Conservation (phyloP, 2,797 vertebrate species). For the Tamandua tetradactyla region DNA sequence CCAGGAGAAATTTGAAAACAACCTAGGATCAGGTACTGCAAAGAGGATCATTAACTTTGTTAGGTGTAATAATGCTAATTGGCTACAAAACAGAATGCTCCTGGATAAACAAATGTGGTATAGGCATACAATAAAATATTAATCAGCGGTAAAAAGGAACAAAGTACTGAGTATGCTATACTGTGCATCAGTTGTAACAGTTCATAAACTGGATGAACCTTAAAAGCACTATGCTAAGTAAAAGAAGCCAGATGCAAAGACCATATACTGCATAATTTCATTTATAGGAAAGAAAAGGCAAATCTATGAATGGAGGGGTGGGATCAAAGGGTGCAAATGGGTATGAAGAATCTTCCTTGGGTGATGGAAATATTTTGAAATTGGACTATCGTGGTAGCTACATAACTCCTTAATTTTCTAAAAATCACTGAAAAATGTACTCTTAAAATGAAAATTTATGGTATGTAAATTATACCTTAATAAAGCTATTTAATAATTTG, state of each 20-base stretch:
- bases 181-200: background rate
- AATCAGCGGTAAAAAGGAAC: background rate
- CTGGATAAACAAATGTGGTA: background rate
- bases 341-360: background rate
- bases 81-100: background rate
- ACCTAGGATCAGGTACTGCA: background rate
- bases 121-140: background rate
- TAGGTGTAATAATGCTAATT: background rate
- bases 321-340: background rate
- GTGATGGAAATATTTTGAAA: background rate
- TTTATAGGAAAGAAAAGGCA: background rate
- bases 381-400: background rate
- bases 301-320: background rate
- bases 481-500: background rate
- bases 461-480: background rate
- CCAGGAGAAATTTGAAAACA: background rate
- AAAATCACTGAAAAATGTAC: background rate
- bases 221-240: background rate
- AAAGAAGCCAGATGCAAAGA: background rate
- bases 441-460: background rate
- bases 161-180: background rate
- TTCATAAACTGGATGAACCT: background rate
- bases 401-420: background rate
- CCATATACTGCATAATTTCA: background rate
- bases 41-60: background rate